Evolutionary conservation across 2,797 vertebrate species (phyloP), one percentile per base, ranked within the genome.

Genomic region (Tadarida brasiliensis): DNA sequence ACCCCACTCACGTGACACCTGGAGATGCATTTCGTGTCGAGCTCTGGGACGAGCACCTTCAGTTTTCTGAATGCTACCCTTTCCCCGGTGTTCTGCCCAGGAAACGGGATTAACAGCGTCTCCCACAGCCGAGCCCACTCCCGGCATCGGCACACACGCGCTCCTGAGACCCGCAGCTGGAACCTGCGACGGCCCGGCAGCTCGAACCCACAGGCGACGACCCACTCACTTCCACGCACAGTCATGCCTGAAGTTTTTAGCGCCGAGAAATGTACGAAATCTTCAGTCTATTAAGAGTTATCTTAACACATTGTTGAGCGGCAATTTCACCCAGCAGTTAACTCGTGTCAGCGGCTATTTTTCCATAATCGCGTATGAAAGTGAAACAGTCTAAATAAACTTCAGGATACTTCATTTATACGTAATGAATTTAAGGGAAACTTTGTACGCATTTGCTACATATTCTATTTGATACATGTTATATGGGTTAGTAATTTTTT

Each of bases 71-170:
- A 39, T 49, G 84, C 28, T 5, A 7, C 24, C 11, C 11, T 28
- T 19, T 24, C 14, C 28, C n/a, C 49, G 20, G 30, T 7, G 28
- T 83, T 17, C 20, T 1, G 7, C 35, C 59, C 33, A 78, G 57
- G n/a, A 92, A 35, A 74, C 14, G 30, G 59, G 16, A 0, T 11
- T 22, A 17, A 33, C 54, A 19, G 10, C 12, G 35, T 9, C 35
- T 57, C 47, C 51, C 44, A 17, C 15, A 12, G 3, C 2, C 2
- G 3, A 12, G 14, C 17, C 16, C 39, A 33, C 6, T 0, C 63
- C 71, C 71, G 17, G 0, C 3, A 0, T 22, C 68, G 19, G 2
- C 3, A 5, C 17, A 12, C 28, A 7, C 2, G 20, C 1, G 0
- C 35, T 63, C 39, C 63, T 16, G 26, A 63, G 51, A 26, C 2